phyloP scores from a whole-genome alignment of 2,797 vertebrate genomes.

The Pantherophis alleghaniensis region DNA sequence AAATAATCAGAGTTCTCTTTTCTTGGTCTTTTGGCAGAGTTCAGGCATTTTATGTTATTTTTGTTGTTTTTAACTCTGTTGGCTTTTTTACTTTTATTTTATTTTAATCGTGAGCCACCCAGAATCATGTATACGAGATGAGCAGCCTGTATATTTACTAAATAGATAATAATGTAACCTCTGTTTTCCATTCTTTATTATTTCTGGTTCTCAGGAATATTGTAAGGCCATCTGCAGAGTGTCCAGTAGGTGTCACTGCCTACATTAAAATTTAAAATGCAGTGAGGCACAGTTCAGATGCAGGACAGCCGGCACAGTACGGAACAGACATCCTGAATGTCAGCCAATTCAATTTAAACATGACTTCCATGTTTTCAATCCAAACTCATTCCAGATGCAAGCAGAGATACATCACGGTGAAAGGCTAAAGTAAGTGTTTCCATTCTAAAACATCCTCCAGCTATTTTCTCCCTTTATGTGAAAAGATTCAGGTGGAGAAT shows the following conservation, averaged over 20 bases:
- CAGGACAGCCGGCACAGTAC: neutral
- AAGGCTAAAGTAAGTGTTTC: neutral
- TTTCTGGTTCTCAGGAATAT: neutral
- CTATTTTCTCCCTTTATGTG: neutral
- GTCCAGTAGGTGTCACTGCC: conserved; percentile 38
- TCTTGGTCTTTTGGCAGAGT: neutral
- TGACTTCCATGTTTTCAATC: neutral
- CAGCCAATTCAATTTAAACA: neutral
- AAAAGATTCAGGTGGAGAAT: neutral
- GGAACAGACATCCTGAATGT: neutral
- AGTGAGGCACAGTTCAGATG: neutral
- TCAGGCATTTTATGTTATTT: neutral
- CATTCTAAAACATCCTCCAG: neutral
- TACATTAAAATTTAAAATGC: neutral
- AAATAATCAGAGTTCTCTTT: neutral
- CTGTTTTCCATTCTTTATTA: neutral
- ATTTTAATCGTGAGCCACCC: neutral
- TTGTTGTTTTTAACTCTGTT: neutral
- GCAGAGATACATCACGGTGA: neutral
- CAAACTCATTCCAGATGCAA: neutral
- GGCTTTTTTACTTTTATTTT: neutral
- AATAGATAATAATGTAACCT: neutral
- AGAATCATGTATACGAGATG: neutral
- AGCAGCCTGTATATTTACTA: neutral
- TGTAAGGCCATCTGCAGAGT: neutral